A percentile compares a stretch with the other conserved stretches of the same genome.
phyloP scores from a whole-genome alignment of 2,888 invertebrate genomes.

The Amblyteles armatorius region DNA sequence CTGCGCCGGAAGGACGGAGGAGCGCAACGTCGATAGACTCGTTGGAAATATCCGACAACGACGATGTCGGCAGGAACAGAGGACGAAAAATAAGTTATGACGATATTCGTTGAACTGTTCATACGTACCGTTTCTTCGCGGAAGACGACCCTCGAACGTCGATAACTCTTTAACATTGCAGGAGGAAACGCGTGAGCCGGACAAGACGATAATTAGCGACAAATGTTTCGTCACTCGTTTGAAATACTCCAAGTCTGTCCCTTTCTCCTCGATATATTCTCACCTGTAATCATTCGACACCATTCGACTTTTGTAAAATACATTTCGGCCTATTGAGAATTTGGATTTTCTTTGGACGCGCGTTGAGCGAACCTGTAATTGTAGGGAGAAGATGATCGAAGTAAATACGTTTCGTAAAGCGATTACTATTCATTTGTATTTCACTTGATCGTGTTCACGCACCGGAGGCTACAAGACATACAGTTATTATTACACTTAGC shows the following conservation, averaged over 20 bases:
- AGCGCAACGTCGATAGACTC: slow-evolving; percentile 77
- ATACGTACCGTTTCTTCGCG: background rate
- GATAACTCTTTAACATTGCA: slow-evolving; percentile 45
- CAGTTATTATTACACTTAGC: slow-evolving; percentile 66
- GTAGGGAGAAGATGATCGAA: slow-evolving; percentile 3
- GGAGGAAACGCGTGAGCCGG: slow-evolving; percentile 62
- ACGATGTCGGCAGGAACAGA: slow-evolving; percentile 63
- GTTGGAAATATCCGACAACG: slow-evolving; percentile 74
- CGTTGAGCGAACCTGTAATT: slow-evolving; percentile 2
- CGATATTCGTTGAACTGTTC: slow-evolving; percentile 42
- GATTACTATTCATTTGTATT: slow-evolving; percentile 52
- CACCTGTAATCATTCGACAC: background rate
- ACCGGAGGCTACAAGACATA: slow-evolving; percentile 60
- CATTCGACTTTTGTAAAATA: background rate
- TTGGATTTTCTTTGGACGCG: background rate
- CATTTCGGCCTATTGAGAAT: slow-evolving; percentile 7
- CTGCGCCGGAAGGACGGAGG: slow-evolving; percentile 63
- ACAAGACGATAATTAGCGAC: slow-evolving; percentile 51
- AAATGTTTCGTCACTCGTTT: slow-evolving; percentile 14
- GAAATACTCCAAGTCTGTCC: slow-evolving; percentile 8
- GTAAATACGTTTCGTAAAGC: slow-evolving; percentile 32
- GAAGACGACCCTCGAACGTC: slow-evolving; percentile 5
- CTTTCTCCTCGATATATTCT: too few species aligned
- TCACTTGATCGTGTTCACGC: slow-evolving; percentile 50
- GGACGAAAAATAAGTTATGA: slow-evolving; percentile 67